Evolutionary conservation across 92 coral and sea anemone species (phyloP).

Genomic region (Bergia sp.): DNA sequence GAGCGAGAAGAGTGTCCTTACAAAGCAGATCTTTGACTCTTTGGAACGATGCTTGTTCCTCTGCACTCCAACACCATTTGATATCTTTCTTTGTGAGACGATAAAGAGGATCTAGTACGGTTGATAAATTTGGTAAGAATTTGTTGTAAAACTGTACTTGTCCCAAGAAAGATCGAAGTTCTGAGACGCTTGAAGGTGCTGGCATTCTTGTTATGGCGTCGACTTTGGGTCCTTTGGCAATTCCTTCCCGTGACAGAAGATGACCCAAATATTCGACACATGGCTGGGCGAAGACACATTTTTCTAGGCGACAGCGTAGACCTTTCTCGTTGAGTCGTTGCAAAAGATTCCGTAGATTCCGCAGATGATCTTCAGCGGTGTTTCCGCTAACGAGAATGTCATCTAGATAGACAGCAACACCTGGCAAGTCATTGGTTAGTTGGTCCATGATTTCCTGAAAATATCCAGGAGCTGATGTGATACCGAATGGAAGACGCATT

Average conservation of each 20-base stretch:
- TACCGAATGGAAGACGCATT: slow-evolving; percentile 39
- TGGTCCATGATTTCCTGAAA: slow-evolving; percentile 46
- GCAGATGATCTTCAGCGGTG: slow-evolving; percentile 13
- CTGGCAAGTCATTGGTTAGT: slow-evolving; percentile 5
- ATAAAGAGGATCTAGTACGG: slow-evolving; percentile 28
- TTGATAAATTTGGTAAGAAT: slow-evolving; percentile 30
- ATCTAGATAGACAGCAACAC: slow-evolving; percentile 37
- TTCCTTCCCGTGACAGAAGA: slow-evolving; percentile 28
- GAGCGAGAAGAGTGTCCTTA: slow-evolving; percentile 9
- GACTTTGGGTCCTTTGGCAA: slow-evolving; percentile 42
- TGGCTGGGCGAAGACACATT: slow-evolving; percentile 38
- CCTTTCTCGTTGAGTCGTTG: slow-evolving; percentile 28
- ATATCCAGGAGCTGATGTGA: slow-evolving; percentile 45
- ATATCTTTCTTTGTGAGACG: slow-evolving; percentile 10
- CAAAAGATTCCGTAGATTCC: slow-evolving; percentile 21
- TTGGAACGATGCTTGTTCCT: slow-evolving; percentile 14
- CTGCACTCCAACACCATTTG: not conserved
- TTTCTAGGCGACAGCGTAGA: slow-evolving; percentile 39
- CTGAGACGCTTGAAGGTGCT: slow-evolving; percentile 1
- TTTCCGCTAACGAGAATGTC: slow-evolving; percentile 38
- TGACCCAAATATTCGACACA: slow-evolving; percentile 42
- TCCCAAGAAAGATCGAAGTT: slow-evolving; percentile 20
- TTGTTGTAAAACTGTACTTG: slow-evolving; percentile 29
- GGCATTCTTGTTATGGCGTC: slow-evolving; percentile 21
- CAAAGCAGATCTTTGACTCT: slow-evolving; percentile 7